phyloP scores from a whole-genome alignment of 2,888 invertebrate genomes.

The Xestoiulus laeticollis region DNA sequence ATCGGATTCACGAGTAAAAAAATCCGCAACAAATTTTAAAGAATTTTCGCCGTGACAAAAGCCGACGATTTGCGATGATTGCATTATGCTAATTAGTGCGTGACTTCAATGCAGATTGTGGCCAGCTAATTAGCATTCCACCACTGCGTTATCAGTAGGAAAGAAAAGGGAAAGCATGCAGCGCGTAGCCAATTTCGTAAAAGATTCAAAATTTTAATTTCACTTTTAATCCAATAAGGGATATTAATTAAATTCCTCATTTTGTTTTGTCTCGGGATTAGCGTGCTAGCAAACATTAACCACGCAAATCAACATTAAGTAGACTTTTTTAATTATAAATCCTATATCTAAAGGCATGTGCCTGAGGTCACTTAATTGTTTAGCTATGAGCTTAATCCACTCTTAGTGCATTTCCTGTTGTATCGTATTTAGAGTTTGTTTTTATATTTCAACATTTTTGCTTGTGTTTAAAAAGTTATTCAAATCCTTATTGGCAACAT shows the following conservation, averaged over 20 bases:
- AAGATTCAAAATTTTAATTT: not conserved
- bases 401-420: too few relatives aligned
- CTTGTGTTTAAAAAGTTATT: too few relatives aligned
- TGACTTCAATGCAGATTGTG: not conserved
- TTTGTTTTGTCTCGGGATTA: not conserved
- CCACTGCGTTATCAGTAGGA: not conserved
- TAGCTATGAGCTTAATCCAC: too few relatives aligned
- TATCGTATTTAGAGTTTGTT: too few relatives aligned
- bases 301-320: too few relatives aligned
- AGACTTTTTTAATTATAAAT: too few relatives aligned
- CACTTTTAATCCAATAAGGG: not conserved
- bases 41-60: not conserved
- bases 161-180: not conserved
- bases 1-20: not conserved
- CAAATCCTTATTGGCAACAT: too few relatives aligned
- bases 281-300: not conserved
- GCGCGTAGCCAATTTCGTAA: not conserved
- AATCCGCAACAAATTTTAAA: conserved; percentile 18
- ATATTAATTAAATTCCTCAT: not conserved
- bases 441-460: too few relatives aligned
- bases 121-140: not conserved
- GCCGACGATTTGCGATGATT: conserved; percentile 8
- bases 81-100: conserved; percentile 19
- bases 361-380: too few relatives aligned
- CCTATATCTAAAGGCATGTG: too few relatives aligned